Conservation (phyloP, 2,113 vertebrate species). For the Cichladusa arquata region DNA sequence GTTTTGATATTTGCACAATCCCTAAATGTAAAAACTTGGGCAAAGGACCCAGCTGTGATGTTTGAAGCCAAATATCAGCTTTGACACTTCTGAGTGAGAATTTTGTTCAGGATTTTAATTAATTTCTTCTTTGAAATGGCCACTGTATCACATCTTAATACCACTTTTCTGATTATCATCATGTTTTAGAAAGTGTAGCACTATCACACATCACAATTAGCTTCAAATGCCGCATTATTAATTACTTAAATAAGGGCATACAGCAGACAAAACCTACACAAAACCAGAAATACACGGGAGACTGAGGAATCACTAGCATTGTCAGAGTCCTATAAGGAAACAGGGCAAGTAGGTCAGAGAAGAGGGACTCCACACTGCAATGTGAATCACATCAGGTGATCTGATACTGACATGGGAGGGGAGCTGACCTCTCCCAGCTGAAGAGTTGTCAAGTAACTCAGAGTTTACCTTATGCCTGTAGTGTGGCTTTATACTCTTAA, state of each 20-base stretch:
- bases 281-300: background rate
- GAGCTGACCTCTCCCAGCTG: background rate
- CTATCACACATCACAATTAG: background rate
- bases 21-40: background rate
- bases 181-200: background rate
- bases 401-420: background rate
- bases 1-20: background rate
- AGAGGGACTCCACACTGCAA: background rate
- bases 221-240: background rate
- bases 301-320: background rate
- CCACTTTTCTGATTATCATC: background rate
- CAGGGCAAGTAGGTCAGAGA: background rate
- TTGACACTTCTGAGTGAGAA: background rate
- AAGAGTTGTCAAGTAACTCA: background rate
- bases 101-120: background rate
- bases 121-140: background rate
- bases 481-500: conserved; percentile 23
- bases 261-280: background rate
- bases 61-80: background rate
- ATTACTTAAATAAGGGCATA: background rate
- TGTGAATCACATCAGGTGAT: background rate
- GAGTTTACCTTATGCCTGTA: background rate
- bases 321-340: background rate
- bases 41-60: background rate
- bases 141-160: background rate